Conservation (phyloP, 2,797 vertebrate genomes). For the Morus bassanus region DNA sequence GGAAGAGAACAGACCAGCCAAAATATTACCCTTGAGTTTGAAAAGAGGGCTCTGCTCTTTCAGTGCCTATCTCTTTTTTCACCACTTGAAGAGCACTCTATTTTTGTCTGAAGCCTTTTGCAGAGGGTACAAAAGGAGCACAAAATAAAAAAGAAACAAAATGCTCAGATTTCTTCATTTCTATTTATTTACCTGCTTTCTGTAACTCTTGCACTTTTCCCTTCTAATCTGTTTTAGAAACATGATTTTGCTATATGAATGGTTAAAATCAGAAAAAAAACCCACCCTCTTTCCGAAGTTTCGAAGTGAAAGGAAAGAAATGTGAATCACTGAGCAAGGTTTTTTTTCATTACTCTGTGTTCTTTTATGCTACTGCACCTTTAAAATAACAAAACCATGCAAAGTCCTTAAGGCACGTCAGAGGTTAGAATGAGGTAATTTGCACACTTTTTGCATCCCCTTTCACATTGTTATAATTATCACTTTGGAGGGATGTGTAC, state of each 20-base stretch:
- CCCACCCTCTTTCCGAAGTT: neutral
- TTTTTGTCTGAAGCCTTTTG: neutral
- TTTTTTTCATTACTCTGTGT: neutral
- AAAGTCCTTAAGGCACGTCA: neutral
- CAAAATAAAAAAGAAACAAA: neutral
- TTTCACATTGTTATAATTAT: neutral
- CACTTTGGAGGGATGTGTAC: neutral
- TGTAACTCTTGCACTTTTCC: neutral
- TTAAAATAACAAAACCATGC: neutral
- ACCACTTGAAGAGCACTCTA: neutral
- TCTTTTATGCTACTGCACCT: neutral
- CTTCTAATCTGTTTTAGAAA: neutral
- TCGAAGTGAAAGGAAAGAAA: neutral
- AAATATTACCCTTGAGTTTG: neutral
- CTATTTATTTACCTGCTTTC: neutral
- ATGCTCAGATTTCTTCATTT: neutral
- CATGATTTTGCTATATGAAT: neutral
- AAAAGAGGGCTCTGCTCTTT: neutral
- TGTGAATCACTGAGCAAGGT: neutral
- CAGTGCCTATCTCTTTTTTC: neutral
- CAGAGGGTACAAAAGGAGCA: neutral
- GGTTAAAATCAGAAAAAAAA: neutral
- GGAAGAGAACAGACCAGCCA: neutral
- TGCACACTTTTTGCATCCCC: neutral
- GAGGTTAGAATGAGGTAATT: neutral